Conservation (phyloP, 2,888 invertebrate genomes). For the Hedya salicella region DNA sequence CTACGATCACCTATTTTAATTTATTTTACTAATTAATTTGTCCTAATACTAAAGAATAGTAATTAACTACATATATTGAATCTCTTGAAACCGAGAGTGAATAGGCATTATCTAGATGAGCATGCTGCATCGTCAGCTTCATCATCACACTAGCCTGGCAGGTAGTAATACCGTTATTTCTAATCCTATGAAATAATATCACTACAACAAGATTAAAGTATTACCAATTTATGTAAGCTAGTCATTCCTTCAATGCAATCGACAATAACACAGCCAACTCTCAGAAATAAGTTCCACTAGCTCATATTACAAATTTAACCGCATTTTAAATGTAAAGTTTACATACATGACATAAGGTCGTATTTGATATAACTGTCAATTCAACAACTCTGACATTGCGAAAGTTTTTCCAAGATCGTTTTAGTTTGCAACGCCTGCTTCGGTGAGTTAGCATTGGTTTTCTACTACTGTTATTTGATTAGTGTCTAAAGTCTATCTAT, state of each 20-base stretch:
- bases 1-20: too few relatives aligned
- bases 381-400: constrained; percentile 11
- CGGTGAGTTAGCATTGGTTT: neutral
- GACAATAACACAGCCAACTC: neutral
- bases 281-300: neutral
- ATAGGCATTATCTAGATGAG: too few relatives aligned
- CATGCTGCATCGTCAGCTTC: too few relatives aligned
- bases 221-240: neutral
- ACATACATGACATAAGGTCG: neutral
- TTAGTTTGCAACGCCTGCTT: neutral
- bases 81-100: too few relatives aligned
- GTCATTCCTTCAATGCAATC: too few relatives aligned
- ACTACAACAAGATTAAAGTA: neutral
- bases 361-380: neutral
- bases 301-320: neutral
- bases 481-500: neutral
- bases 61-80: too few relatives aligned
- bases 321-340: neutral
- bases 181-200: neutral
- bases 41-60: too few relatives aligned
- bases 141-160: too few relatives aligned
- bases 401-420: constrained; percentile 8
- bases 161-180: neutral
- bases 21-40: too few relatives aligned
- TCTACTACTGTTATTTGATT: constrained; percentile 8